phyloP scores from a whole-genome alignment of 1,140 invertebrate species.

The Heterodera schachtii region DNA sequence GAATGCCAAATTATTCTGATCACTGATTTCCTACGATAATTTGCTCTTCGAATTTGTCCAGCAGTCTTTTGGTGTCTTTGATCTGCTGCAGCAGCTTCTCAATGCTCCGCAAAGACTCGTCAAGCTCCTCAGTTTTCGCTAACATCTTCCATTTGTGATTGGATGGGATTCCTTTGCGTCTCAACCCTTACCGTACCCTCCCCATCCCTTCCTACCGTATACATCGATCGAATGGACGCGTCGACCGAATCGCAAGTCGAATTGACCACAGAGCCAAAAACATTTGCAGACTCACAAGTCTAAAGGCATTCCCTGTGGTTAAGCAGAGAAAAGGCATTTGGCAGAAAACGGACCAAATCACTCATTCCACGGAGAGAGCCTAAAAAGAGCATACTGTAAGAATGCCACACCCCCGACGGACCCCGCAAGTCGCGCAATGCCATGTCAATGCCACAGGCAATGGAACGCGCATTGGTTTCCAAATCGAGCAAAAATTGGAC shows the following conservation, averaged over 20 bases:
- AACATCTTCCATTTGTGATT: slow-evolving; percentile 41
- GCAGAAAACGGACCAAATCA: slow-evolving; percentile 20
- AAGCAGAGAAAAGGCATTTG: too few species aligned
- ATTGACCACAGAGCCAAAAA: slow-evolving; percentile 39
- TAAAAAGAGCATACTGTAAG: slow-evolving; percentile 29
- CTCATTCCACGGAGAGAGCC: slow-evolving; percentile 49
- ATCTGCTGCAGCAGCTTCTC: slow-evolving; percentile 46
- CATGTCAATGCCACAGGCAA: slow-evolving; percentile 52
- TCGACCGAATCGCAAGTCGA: slow-evolving; percentile 49
- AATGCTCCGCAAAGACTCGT: slow-evolving; percentile 32
- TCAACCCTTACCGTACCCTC: slow-evolving; percentile 6
- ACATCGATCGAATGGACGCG: slow-evolving; percentile 45
- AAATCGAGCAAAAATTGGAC: slow-evolving; percentile 33
- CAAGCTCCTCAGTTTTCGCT: slow-evolving; percentile 45
- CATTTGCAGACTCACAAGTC: slow-evolving; percentile 47
- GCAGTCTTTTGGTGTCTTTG: slow-evolving; percentile 40
- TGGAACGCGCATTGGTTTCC: slow-evolving; percentile 46
- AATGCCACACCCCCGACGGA: slow-evolving; percentile 4
- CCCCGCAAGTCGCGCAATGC: slow-evolving; percentile 46
- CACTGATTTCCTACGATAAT: neutral
- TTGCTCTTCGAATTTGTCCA: slow-evolving; percentile 39
- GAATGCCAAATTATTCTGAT: neutral
- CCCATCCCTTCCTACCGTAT: slow-evolving; percentile 31
- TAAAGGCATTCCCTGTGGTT: neutral
- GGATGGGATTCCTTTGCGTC: neutral